Percentiles rank a stretch among this genome's conserved stretches.
phyloP scores from a whole-genome alignment of 37 sponge, comb jelly and placozoan genomes.

The Mnemiopsis leidyi region DNA sequence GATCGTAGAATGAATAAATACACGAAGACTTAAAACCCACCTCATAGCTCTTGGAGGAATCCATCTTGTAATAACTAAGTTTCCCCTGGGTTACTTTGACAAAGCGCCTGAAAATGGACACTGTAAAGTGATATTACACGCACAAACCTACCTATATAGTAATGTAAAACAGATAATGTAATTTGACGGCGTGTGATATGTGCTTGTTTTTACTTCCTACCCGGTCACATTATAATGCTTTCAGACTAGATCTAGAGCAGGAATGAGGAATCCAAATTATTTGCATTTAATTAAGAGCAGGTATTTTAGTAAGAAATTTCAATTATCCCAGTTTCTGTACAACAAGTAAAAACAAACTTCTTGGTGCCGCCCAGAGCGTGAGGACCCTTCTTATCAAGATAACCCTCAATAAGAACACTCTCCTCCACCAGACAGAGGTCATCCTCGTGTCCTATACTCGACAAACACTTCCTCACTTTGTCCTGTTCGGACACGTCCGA shows the following conservation, averaged over 20 bases:
- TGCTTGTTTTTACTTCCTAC: neutral
- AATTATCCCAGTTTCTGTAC: too few relatives aligned
- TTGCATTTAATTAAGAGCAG: too few relatives aligned
- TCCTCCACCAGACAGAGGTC: conserved; percentile 35
- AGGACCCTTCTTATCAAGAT: conserved; percentile 49
- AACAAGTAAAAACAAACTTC: too few relatives aligned
- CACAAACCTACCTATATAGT: neutral
- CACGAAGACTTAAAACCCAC: neutral
- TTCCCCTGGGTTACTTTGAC: conserved; percentile 20
- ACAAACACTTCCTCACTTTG: conserved; percentile 12
- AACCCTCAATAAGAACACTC: conserved; percentile 35
- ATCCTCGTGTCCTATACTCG: conserved; percentile 41
- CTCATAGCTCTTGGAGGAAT: conserved; percentile 24
- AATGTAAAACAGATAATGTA: neutral
- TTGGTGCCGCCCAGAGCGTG: neutral
- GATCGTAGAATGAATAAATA: neutral
- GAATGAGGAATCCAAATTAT: neutral
- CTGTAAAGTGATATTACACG: too few relatives aligned
- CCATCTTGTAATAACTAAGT: conserved; percentile 38
- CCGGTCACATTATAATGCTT: too few relatives aligned
- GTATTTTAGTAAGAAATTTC: too few relatives aligned
- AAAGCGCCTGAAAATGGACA: neutral
- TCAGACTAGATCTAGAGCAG: too few relatives aligned
- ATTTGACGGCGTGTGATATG: neutral
- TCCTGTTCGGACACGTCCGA: conserved; percentile 16